Base-by-base conservation (phyloP, 2,888 invertebrate genomes). In the Salpingus planirostris region DNA sequence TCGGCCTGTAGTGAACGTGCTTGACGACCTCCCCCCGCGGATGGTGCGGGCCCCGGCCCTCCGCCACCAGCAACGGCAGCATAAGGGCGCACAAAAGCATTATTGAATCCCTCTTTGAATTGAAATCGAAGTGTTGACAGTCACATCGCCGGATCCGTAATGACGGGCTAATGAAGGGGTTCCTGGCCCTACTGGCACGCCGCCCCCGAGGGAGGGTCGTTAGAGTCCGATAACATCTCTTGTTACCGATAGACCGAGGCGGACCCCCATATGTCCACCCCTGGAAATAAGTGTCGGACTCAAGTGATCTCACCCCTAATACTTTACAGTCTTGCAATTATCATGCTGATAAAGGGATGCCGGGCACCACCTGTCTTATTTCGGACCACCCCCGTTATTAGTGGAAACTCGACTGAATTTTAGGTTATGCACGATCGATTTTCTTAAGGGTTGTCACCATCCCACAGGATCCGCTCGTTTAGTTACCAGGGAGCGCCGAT, bases 1-100 rank as follows among this genome's bases (percentile, higher is more conserved):
- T 59, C 0, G 81, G 81, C 43, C 68, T 67, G 56, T 80, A 76
- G 57, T 82, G 79, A 15, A 70, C 57, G 45, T 70, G 70, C 41
- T 59, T 61, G 1, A 62, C 64, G 4, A 57, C 58, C 39, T 54
- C 73, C 46, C 70, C 70, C 42, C 71, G 60, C 0, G 80, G 80
- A 62, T 80, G 80, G 57, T 76, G 76, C 1, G 80, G 80, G 8
- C 80, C 80, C 37, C 78, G 46, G 3, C 46, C 42, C 21, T 40
- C 40, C 4, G 33, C 36, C 13, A 37, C 6, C 12, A 24, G 15
- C 11, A 21, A n/a, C 22, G 11, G 11, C 23, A 7, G 23, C 23
- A 23, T 4, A 4, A 23, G 6, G 10, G 10, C 13, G 15, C 14
- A 27, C 27, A 11, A 27, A 3, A 13, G n/a, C 25, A 36, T 56